Conservation (phyloP, 2,113 vertebrate genomes). For the Nerophis lumbriciformis region DNA sequence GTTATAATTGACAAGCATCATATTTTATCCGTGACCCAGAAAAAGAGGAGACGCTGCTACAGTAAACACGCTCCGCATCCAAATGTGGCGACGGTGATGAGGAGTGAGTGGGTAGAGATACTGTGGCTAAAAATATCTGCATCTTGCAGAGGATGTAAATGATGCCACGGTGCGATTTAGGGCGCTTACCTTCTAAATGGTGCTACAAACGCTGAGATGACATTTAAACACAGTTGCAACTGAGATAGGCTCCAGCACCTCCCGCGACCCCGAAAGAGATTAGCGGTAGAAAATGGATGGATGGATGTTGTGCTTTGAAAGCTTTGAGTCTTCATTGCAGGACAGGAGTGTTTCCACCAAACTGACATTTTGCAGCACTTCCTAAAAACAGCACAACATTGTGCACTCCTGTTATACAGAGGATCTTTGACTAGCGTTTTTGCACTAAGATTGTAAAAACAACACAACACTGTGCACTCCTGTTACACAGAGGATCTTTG, state of each 20-base stretch:
- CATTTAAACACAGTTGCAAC: constrained; percentile 1
- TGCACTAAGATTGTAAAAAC: too few species aligned
- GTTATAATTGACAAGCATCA: constrained; percentile 36
- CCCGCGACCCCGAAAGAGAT: too few species aligned
- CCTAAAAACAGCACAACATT: too few species aligned
- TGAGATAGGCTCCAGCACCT: too few species aligned
- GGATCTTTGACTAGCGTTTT: too few species aligned
- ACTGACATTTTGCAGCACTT: too few species aligned
- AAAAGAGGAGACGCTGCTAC: constrained; percentile 28
- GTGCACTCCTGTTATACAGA: too few species aligned
- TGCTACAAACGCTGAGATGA: background rate
- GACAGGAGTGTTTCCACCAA: background rate
- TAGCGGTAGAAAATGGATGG: too few species aligned
- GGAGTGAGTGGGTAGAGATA: constrained; percentile 1
- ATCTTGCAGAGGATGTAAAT: constrained; percentile 33
- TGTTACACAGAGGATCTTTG: too few species aligned
- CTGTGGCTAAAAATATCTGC: constrained; percentile 39
- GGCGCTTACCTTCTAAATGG: constrained; percentile 8
- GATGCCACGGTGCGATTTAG: constrained; percentile 30
- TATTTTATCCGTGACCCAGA: constrained; percentile 44
- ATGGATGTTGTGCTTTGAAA: too few species aligned
- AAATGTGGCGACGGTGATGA: constrained; percentile 29
- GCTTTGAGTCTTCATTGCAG: background rate
- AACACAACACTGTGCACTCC: too few species aligned
- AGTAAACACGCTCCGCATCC: constrained; percentile 34